These are phyloP conservation scores for Motacilla tschutschensis DNA, from an alignment of 2,113 vertebrate genomes.

Conservation along the genomic window DNA sequence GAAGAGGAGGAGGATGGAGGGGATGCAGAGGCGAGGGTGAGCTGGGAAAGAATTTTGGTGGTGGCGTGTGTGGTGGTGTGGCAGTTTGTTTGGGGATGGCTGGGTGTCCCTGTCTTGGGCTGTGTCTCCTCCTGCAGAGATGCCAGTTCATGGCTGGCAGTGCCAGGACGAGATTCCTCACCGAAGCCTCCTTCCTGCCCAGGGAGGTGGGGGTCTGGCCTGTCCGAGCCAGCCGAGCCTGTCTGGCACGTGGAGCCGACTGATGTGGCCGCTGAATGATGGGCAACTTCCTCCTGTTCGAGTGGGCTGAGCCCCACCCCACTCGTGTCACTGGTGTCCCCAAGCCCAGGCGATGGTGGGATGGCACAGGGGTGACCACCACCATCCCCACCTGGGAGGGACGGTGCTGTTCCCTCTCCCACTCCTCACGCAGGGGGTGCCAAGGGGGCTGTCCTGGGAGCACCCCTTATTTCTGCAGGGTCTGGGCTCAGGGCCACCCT, in stretches of 20 bases:
- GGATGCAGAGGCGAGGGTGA: not conserved
- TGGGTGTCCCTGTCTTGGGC: not conserved
- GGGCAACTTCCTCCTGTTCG: not conserved
- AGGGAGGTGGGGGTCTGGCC: not conserved
- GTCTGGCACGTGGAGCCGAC: accelerated
- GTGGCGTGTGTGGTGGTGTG: not conserved
- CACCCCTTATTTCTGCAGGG: accelerated
- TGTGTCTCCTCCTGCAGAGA: not conserved
- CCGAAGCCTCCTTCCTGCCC: accelerated
- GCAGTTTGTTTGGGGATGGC: not conserved
- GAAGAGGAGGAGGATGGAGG: constrained; percentile 18
- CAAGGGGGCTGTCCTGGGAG: not conserved
- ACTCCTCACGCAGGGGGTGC: accelerated
- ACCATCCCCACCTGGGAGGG: not conserved
- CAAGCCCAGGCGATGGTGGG: not conserved
- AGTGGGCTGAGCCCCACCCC: not conserved
- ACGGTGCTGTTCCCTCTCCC: not conserved
- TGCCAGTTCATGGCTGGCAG: not conserved
- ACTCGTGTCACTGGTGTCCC: not conserved
- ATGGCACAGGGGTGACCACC: not conserved
- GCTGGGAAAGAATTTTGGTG: not conserved
- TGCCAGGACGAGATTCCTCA: not conserved
- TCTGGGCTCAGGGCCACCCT: not conserved
- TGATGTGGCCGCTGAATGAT: not conserved
- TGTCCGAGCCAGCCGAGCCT: not conserved